Evolutionary conservation across 2,888 invertebrate genomes (phyloP), one percentile per base, ranked within the genome.

Genomic region (Xanthia icteritia): DNA sequence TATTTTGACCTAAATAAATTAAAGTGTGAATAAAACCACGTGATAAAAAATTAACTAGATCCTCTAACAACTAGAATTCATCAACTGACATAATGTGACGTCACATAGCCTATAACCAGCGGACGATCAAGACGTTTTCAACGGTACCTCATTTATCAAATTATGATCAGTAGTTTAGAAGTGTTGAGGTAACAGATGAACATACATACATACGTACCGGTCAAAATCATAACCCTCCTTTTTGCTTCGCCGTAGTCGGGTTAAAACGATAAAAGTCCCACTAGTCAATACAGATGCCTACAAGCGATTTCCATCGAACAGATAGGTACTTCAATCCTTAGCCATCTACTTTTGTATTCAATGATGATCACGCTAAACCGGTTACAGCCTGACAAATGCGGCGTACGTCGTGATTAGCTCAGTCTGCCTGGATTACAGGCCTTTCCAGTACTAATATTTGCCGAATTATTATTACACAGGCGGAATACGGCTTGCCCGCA

Each of bases 321-420:
- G 31, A 31, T 31, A 31, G n/a, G n/a, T 45, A 54, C 48, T 56
- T 20, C 39, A 71, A 64, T 48, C 11, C n/a, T 9, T 20, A 23
- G 6, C 31, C 42, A 27, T n/a, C 60, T 45, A 39, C 20, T 82
- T 71, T 71, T 63, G 51, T 51, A 82, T 81, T 78, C 36, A 69
- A 63, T 61, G 69, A 73, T 63, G n/a, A 77, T 75, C 68, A 75
- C 66, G 58, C 63, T 73, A 78, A 78, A 73, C 72, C 54, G 36
- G 60, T 58, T 78, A 72, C 58, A 80, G 54, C 36, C 73, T 77
- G 81, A 84, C 74, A 80, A 87, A 88, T 84, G 84, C 77, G 75
- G 48, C 77, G 69, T 70, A 81, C 73, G 68, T 67, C 75, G 70
- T 73, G 77, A 87, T 85, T 85, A 85, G 70, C 63, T 64, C 60